Evolutionary conservation across 2,113 vertebrate species (phyloP), one percentile per base, ranked within the genome.

Genomic region (Arvicanthis niloticus): DNA sequence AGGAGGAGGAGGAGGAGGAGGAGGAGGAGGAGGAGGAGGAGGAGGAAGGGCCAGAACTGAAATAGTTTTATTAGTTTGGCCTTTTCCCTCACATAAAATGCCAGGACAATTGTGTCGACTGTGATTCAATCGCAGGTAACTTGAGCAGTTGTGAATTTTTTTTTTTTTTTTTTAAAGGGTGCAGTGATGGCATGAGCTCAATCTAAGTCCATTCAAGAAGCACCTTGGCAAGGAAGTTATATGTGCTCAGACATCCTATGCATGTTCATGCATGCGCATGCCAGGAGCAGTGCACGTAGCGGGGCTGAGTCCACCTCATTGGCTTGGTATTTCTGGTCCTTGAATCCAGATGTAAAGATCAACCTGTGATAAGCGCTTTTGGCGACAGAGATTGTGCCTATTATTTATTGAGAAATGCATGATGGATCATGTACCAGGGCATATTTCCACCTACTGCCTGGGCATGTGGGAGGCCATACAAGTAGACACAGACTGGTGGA

Each of bases 341-440:
- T 72, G 29, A 89, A 89, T 89, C 86, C 67, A 97, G 51, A 96
- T 96, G 31, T 92, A 95, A 95, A 98, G 97, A 97, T 97, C 98
- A 96, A 94, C 34, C 37, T 92, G 9, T 8, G 96, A 97, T 98
- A 98, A 97, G 88, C 68, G 65, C 91, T 95, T 81, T 98, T 97
- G 96, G 97, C 87, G 51, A 0, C 96, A 77, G 82, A 53, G 48
- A 95, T 95, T 82, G 94, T 97, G 72, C 91, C 86, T 97, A 72
- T 97, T 98, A 94, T 97, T 97, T 96, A 95, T 95, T 85, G 76
- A 88, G 95, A 65, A 91, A 68, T 60, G 37, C 92, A 92, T 77
- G 96, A 95, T 89, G 86, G 96, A 78, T 97, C 92, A 84, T 72
- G 77, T 95, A 96, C 77, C 60, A 26, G 96, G 78, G 84, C 31